phyloP scores from a whole-genome alignment of 2,888 invertebrate species.

The Hybos culiciformis region DNA sequence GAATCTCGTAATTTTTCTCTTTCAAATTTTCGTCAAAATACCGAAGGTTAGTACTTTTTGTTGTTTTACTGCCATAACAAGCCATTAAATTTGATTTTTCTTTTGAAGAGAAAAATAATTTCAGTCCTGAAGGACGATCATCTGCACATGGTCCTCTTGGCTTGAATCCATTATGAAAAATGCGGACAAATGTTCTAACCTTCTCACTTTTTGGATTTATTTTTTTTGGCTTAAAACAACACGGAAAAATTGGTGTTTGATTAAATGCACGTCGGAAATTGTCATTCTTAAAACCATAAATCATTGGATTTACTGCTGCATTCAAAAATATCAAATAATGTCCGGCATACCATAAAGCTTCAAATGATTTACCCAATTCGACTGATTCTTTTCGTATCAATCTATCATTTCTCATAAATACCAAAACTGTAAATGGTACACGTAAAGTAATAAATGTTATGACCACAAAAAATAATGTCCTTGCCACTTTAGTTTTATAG shows the following conservation, averaged over 20 bases:
- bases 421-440: constrained; percentile 57
- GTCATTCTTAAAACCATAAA: constrained; percentile 61
- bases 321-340: constrained; percentile 57
- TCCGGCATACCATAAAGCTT: constrained; percentile 50
- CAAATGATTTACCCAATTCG: constrained; percentile 27
- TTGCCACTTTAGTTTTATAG: constrained; percentile 53
- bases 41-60: constrained; percentile 3
- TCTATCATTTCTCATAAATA: constrained; percentile 45
- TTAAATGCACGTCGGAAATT: constrained; percentile 52
- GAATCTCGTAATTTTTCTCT: neutral
- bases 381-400: constrained; percentile 10
- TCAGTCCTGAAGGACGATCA: constrained; percentile 4
- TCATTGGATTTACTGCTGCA: constrained; percentile 61
- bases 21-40: neutral
- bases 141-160: constrained; percentile 10
- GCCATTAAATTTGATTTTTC: neutral
- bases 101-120: constrained; percentile 1
- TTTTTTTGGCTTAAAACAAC: constrained; percentile 14
- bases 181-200: neutral
- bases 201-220: neutral
- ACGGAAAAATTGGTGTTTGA: constrained; percentile 39
- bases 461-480: constrained; percentile 55
- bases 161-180: constrained; percentile 6
- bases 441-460: constrained; percentile 53
- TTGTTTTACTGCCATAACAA: constrained; percentile 2